phyloP scores from a whole-genome alignment of 2,113 vertebrate genomes.

The Meleagris gallopavo region DNA sequence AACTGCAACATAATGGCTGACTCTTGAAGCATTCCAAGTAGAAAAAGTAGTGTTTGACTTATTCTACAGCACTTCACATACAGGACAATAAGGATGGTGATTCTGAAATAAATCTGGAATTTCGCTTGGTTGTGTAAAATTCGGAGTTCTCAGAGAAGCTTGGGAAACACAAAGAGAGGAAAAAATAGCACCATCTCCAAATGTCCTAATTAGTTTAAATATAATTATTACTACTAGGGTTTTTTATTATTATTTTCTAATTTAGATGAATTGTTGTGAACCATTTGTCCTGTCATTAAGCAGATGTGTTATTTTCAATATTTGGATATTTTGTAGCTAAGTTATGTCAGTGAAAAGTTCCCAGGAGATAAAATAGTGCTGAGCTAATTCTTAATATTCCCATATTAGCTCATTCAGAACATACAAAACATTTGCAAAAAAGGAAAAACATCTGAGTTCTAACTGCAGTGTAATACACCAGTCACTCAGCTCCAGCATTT shows the following conservation, averaged over 20 bases:
- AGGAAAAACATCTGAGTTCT: background rate
- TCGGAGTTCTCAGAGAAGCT: background rate
- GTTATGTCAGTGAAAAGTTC: background rate
- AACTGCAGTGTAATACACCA: background rate
- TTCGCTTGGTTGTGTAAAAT: background rate
- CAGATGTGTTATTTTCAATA: background rate
- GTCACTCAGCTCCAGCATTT: background rate
- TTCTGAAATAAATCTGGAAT: background rate
- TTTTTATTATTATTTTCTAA: slow-evolving; percentile 11
- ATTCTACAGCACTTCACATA: background rate
- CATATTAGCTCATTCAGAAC: background rate
- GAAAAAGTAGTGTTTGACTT: background rate
- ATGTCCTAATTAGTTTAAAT: slow-evolving; percentile 14
- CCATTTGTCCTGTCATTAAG: slow-evolving; percentile 12
- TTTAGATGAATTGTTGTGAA: slow-evolving; percentile 19
- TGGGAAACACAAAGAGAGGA: background rate
- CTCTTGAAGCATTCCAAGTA: background rate
- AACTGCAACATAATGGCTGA: background rate
- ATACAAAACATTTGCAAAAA: background rate
- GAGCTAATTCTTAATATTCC: background rate
- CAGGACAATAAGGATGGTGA: background rate
- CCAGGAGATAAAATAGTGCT: background rate
- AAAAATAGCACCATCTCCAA: background rate
- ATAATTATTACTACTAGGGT: background rate
- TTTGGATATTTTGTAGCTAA: slow-evolving; percentile 5